Conservation (phyloP, 2,113 vertebrate species). For the Scytalopus superciliaris region DNA sequence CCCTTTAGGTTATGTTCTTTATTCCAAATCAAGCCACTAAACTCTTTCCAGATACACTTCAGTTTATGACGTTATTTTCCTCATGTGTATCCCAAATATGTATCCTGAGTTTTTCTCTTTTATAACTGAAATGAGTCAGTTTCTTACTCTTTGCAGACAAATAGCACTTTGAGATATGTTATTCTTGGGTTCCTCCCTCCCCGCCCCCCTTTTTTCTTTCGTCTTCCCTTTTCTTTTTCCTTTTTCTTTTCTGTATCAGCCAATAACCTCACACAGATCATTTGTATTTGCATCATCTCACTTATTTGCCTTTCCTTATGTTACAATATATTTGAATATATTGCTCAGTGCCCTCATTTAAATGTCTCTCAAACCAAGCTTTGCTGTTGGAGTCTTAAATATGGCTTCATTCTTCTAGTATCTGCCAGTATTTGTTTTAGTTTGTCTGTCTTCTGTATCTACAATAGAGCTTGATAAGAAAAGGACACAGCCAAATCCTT, state of each 20-base stretch:
- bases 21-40: background rate
- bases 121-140: background rate
- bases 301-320: background rate
- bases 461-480: background rate
- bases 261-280: background rate
- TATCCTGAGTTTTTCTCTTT: background rate
- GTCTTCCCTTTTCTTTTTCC: rapidly evolving
- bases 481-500: background rate
- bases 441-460: background rate
- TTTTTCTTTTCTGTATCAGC: background rate
- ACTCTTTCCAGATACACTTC: background rate
- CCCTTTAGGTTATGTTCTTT: background rate
- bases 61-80: background rate
- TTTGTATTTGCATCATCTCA: background rate
- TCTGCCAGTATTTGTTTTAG: background rate
- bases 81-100: background rate
- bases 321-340: background rate
- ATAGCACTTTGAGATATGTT: background rate
- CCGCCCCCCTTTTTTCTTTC: background rate
- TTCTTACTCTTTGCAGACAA: background rate
- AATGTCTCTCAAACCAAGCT: background rate
- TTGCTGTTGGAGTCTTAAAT: background rate
- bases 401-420: background rate
- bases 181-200: too few relatives aligned
- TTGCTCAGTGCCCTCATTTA: background rate